Base-by-base conservation (phyloP, 2,113 vertebrate species). In the Coregonus clupeaformis region DNA sequence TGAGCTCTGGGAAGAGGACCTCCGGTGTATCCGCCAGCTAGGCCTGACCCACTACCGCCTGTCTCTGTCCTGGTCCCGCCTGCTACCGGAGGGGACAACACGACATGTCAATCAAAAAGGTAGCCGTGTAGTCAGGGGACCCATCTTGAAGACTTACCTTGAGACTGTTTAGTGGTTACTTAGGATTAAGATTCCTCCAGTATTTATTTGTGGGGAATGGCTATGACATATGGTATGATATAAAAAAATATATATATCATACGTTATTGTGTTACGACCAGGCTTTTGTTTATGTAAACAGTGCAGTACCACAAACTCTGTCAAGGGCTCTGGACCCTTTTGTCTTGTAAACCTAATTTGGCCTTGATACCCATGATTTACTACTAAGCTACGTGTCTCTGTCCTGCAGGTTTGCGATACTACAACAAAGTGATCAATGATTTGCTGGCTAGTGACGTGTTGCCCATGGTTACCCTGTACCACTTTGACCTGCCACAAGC, bases 11-110 rank as follows among this genome's bases (percentile, higher is more conserved):
- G 94, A 96, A 79, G 93, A 97, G 91, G 97, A 96, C 92, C 91
- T 97, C 92, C 94, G 94, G 93, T 97, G 96, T 90, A 94, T 98
- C 92, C 94, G 91, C 91, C 94, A 95, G 94, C 94, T 99, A 87
- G 96, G 95, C 88, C 93, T 98, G 91, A 97, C 94, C 76, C 96
- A 98, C 94, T 98, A 98, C 90, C 93, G 94, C 86, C 93, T 98
- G 87, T 99, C 97, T 89, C 83, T 98, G 92, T 97, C 96, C 91
- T 97, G 97, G 97, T 93, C 97, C 88, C 95, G 96, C 91, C 93
- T 99, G 87, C 95, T 99, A 92, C 96, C 97, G 87, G 94, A 97
- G 90, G 96, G 96, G 88, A 97, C 92, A 82, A 96, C 91, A 84
- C 84, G 86, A 88, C 91, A 92, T 83, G 91, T 98, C 94, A 98